These are phyloP conservation scores for Saguinus imperator DNA, from an alignment of 2,113 vertebrate species.

Conservation along the genomic window DNA sequence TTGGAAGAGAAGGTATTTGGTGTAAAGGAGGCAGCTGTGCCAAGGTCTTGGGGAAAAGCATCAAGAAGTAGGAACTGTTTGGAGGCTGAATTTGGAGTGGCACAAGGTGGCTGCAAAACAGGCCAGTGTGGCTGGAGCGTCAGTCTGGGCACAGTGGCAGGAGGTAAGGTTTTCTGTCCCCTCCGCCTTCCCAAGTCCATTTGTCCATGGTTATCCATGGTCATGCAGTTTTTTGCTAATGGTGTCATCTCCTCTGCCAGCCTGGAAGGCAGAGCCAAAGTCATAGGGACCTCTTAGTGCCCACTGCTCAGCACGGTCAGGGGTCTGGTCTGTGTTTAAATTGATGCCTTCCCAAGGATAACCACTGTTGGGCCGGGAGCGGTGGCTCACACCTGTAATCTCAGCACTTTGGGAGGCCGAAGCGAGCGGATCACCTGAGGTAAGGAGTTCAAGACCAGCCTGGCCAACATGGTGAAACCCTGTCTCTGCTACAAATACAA, in stretches of 20 bases:
- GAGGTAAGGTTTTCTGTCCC: not conserved
- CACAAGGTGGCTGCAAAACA: not conserved
- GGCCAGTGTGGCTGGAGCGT: accelerated
- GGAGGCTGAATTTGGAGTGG: not conserved
- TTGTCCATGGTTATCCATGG: accelerated
- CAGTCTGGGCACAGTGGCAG: accelerated
- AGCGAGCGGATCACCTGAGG: too few relatives aligned
- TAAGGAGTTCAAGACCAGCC: too few relatives aligned
- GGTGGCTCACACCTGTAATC: too few relatives aligned
- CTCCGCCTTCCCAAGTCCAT: accelerated
- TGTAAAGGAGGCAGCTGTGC: accelerated
- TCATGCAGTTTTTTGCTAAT: not conserved
- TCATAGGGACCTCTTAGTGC: accelerated
- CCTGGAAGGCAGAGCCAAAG: not conserved
- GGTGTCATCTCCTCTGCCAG: not conserved
- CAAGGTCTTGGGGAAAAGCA: not conserved
- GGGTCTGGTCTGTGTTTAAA: not conserved
- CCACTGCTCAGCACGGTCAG: accelerated
- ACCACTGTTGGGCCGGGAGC: not conserved
- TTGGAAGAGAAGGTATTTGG: accelerated
- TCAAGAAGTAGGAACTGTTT: not conserved
- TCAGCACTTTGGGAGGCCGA: too few relatives aligned
- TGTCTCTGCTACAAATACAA: too few relatives aligned
- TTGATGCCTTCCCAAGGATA: too few relatives aligned
- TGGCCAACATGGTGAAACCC: too few relatives aligned